These are phyloP conservation scores for Spea hammondii DNA, from an alignment of 2,797 vertebrate genomes.

Conservation along the genomic window DNA sequence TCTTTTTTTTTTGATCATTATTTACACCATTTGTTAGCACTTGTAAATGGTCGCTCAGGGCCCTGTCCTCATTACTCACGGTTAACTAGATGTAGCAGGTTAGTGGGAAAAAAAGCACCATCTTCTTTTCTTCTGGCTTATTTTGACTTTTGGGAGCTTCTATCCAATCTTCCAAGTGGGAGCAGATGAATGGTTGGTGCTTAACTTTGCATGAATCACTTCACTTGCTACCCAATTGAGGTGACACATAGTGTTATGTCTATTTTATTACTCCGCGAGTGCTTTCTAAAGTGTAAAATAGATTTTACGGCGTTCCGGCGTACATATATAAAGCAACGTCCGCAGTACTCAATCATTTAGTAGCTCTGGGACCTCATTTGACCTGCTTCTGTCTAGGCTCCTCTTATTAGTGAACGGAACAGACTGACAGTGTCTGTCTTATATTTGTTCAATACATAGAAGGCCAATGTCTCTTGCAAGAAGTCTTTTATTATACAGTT, in stretches of 20 bases:
- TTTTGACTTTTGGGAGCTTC: conserved; percentile 21
- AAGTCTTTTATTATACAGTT: conserved; percentile 30
- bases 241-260: conserved; percentile 4
- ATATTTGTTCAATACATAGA: conserved; percentile 30
- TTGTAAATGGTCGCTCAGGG: neutral
- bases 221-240: conserved; percentile 15
- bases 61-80: conserved; percentile 1
- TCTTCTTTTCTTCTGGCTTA: conserved; percentile 6
- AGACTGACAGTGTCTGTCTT: conserved; percentile 23
- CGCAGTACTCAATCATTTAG: neutral
- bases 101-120: conserved; percentile 4
- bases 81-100: conserved; percentile 27
- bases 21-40: neutral
- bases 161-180: conserved; percentile 19
- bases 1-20: neutral
- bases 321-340: conserved; percentile 7
- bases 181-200: conserved; percentile 9
- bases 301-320: conserved; percentile 5
- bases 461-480: conserved; percentile 16
- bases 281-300: conserved; percentile 16
- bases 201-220: conserved; percentile 14
- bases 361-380: conserved; percentile 15
- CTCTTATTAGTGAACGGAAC: conserved; percentile 30
- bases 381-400: conserved; percentile 31
- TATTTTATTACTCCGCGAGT: neutral